phyloP scores from a whole-genome alignment of 2,797 vertebrate genomes.

The Emys orbicularis region DNA sequence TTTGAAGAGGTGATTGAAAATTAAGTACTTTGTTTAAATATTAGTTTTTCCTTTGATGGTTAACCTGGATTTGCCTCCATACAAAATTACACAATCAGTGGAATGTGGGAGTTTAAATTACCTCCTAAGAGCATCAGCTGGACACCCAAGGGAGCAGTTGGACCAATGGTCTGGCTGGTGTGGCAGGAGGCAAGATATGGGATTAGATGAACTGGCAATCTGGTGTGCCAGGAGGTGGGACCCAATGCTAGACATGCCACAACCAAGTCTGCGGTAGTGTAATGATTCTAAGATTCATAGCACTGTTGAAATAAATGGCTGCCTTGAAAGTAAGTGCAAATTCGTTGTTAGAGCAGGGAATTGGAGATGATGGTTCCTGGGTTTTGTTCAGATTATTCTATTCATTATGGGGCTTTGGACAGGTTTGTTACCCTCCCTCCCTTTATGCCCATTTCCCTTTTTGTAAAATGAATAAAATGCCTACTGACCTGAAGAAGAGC shows the following conservation, averaged over 20 bases:
- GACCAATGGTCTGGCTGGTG: background rate
- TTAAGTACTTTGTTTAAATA: background rate
- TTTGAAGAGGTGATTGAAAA: background rate
- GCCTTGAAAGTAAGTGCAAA: background rate
- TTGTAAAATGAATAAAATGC: background rate
- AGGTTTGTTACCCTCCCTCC: background rate
- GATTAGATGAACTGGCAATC: background rate
- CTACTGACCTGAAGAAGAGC: background rate
- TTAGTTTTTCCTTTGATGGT: background rate
- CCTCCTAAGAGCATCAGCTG: background rate
- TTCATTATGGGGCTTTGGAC: background rate
- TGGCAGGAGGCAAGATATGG: background rate
- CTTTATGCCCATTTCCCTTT: background rate
- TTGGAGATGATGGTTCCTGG: constrained; percentile 16
- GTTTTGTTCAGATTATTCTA: background rate
- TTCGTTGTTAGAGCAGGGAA: background rate
- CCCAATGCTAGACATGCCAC: background rate
- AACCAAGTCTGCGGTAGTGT: background rate
- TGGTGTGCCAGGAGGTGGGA: background rate
- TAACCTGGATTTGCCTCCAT: background rate
- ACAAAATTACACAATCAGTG: background rate
- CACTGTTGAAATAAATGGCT: background rate
- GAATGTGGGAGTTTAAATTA: background rate
- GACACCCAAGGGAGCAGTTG: background rate
- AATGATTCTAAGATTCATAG: background rate